A percentile compares a stretch with the other conserved stretches of the same genome.
Conservation (phyloP, 2,113 vertebrate species). For the Anser cygnoides region DNA sequence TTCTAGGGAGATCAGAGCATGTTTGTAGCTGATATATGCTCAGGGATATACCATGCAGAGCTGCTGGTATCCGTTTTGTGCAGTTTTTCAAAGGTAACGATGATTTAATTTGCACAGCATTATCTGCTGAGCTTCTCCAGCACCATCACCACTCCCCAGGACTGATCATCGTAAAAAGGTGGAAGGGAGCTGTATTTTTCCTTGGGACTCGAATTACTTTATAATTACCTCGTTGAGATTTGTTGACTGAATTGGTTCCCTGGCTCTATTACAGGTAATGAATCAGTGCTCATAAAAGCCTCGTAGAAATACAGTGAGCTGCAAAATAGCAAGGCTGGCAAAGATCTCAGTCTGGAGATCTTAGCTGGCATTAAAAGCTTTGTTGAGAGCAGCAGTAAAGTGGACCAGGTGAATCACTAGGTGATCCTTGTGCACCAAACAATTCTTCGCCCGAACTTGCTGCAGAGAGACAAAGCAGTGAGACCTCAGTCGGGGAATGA, state of each 20-base stretch:
- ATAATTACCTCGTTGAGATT: background rate
- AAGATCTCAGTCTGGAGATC: background rate
- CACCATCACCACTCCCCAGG: background rate
- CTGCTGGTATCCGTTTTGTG: background rate
- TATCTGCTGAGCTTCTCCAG: background rate
- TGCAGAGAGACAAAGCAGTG: background rate
- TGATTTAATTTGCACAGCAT: background rate
- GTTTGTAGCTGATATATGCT: background rate
- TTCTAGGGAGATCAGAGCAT: background rate
- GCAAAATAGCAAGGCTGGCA: background rate
- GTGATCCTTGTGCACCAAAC: background rate
- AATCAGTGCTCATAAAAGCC: slow-evolving; percentile 47
- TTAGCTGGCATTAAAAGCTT: slow-evolving; percentile 14
- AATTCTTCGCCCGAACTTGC: slow-evolving; percentile 13
- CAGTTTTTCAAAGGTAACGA: background rate
- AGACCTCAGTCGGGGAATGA: background rate
- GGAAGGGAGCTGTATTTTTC: background rate
- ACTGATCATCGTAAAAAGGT: background rate
- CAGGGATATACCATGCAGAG: background rate
- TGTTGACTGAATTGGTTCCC: background rate
- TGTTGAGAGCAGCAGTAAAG: background rate
- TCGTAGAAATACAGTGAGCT: background rate
- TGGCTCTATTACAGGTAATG: background rate
- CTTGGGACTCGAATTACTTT: background rate
- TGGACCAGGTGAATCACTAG: background rate